Evolutionary conservation across 2,113 vertebrate genomes (phyloP), one percentile per base, ranked within the genome.

Genomic region (Pandion haliaetus): DNA sequence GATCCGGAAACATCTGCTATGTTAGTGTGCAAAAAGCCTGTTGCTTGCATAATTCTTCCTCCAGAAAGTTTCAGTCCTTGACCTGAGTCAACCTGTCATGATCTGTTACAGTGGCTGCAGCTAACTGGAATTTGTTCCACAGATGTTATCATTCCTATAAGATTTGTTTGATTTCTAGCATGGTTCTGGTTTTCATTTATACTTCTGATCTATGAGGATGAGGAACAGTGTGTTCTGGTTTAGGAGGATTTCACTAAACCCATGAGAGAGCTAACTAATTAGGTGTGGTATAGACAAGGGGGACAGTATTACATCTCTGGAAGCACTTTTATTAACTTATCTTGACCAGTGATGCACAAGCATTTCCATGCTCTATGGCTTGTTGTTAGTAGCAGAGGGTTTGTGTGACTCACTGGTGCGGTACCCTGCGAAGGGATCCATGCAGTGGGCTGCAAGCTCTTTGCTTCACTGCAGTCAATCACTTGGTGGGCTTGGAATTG

Each of bases 11-110:
- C 16, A 6, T 25, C 45, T 55, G 26, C 63, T 59, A 3, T 7
- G 17, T n/a, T 4, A 23, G 14, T 23, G 19, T 2, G 1, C 6
- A 16, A 4, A 2, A 8, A 7, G 12, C 54, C 9, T 1, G 3
- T 17, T 29, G 26, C 17, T 67, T 81, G n/a, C 10, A 0, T 45
- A 36, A n/a, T 42, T 34, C 40, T 54, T 72, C 42, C 40, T 57
- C 15, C 7, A 1, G 8, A 18, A 45, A 26, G 52, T 55, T 47
- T 20, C 4, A 2, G 49, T 49, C 3, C 1, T 15, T 63, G 76
- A 5, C 28, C 6, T 1, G 17, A 26, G 31, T 34, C 14, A 36
- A 1, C 20, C 19, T 40, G n/a, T 42, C 2, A 0, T 26, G 49
- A 31, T 17, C 11, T 47, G 18, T 49, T 42, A 14, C 12, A 14